phyloP scores from a whole-genome alignment of 64 coral and sea anemone species.

The Acropora yongei region DNA sequence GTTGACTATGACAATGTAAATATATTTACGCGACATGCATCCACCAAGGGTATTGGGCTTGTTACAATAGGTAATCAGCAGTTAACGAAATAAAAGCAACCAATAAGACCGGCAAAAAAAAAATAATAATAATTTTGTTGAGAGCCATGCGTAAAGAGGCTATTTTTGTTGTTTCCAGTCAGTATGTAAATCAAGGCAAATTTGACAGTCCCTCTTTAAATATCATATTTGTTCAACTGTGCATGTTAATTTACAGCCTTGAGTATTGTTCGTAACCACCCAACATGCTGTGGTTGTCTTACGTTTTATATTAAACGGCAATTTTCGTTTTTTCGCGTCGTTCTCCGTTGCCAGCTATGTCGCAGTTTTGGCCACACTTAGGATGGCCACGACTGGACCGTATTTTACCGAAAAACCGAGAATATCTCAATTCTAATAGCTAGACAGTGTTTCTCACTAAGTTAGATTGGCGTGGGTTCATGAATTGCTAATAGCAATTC shows the following conservation, averaged over 20 bases:
- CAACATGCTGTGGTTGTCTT: background rate
- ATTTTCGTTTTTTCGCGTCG: background rate
- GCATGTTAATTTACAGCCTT: slow-evolving; percentile 40
- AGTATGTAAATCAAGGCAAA: slow-evolving; percentile 21
- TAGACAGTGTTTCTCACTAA: background rate
- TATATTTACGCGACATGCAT: background rate
- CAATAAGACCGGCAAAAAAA: background rate
- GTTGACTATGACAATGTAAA: slow-evolving; percentile 27
- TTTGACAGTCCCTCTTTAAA: slow-evolving; percentile 30
- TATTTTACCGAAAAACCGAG: too few relatives aligned
- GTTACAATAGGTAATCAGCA: background rate
- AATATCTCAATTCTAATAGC: background rate
- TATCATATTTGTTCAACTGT: slow-evolving; percentile 56
- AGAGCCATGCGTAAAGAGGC: background rate
- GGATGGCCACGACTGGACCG: too few relatives aligned
- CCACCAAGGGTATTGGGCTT: background rate
- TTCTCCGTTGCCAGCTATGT: background rate
- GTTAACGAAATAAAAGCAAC: background rate
- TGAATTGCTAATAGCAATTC: slow-evolving; percentile 45
- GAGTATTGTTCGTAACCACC: slow-evolving; percentile 20
- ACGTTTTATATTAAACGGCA: background rate
- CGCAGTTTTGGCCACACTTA: background rate
- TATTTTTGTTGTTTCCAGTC: background rate
- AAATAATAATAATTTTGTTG: background rate
- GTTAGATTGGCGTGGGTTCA: slow-evolving; percentile 20